Evolutionary conservation across 1,140 invertebrate species (phyloP).

Genomic region (Tetranychus urticae): DNA sequence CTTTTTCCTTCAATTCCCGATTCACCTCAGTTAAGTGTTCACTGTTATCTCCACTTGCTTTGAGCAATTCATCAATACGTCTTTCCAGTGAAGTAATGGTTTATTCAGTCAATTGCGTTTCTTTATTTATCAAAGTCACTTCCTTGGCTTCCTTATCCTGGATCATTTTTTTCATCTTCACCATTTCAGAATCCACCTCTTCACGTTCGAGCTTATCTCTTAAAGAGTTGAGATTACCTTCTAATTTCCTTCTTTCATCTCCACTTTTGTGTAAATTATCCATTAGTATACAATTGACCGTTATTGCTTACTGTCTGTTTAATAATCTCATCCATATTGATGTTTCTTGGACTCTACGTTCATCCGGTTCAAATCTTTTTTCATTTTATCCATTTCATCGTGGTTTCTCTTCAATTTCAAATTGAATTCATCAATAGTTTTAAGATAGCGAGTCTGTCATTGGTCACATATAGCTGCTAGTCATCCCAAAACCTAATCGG

Average conservation of each 20-base stretch:
- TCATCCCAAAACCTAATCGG: constrained; percentile 42
- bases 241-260: background rate
- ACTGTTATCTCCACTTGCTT: constrained; percentile 2
- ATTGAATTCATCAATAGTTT: constrained; percentile 10
- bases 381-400: constrained; percentile 1
- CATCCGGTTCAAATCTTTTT: constrained; percentile 2
- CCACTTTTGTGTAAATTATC: background rate
- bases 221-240: background rate
- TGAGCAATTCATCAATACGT: constrained; percentile 8
- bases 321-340: background rate
- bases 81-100: background rate
- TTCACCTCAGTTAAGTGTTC: constrained; percentile 6
- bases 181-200: background rate
- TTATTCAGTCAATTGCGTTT: background rate
- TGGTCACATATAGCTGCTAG: constrained; percentile 25
- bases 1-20: constrained; percentile 5
- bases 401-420: constrained; percentile 2
- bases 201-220: background rate
- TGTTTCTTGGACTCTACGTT: background rate
- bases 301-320: background rate
- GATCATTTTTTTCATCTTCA: background rate
- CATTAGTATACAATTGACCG: background rate
- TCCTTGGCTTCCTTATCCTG: background rate
- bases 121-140: background rate
- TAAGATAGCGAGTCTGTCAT: constrained; percentile 1